A percentile compares a stretch with the other conserved stretches of the same genome.
Evolutionary conservation across 2,113 vertebrate genomes (phyloP).

Genomic region (Hemicordylus capensis): DNA sequence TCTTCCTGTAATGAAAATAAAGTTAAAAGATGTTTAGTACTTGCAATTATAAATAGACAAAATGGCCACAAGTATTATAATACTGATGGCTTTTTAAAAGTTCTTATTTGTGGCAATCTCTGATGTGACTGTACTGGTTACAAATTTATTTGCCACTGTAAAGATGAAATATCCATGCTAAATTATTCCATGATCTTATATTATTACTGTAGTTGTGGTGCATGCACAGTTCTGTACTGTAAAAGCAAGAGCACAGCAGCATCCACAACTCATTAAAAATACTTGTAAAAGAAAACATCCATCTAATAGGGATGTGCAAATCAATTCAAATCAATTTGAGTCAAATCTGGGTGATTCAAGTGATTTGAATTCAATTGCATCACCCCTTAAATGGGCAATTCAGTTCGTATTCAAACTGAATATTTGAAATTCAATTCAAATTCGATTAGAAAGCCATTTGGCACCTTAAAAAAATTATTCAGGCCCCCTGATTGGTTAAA

Average conservation of each 20-base stretch:
- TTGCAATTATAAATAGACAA: background rate
- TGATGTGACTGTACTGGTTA: background rate
- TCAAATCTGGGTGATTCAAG: no score
- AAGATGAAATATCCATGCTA: background rate
- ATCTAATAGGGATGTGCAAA: no score
- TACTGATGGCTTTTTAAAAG: background rate
- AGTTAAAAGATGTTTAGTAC: background rate
- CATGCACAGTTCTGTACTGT: background rate
- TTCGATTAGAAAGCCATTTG: no score
- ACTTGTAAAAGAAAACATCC: background rate
- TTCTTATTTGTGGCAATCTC: background rate
- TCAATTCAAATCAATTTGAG: no score
- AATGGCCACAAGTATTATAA: background rate
- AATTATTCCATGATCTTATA: background rate
- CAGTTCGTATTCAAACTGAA: no score
- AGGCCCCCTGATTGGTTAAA: no score
- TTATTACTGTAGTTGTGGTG: background rate
- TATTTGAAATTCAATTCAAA: no score
- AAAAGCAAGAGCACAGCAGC: background rate
- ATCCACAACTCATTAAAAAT: background rate
- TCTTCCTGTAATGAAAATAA: constrained; percentile 8
- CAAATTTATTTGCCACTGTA: background rate
- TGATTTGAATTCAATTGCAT: no score
- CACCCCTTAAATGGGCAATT: no score
- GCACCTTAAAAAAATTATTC: no score